phyloP scores from a whole-genome alignment of 1,140 invertebrate species.

The Chelonus insularis region DNA sequence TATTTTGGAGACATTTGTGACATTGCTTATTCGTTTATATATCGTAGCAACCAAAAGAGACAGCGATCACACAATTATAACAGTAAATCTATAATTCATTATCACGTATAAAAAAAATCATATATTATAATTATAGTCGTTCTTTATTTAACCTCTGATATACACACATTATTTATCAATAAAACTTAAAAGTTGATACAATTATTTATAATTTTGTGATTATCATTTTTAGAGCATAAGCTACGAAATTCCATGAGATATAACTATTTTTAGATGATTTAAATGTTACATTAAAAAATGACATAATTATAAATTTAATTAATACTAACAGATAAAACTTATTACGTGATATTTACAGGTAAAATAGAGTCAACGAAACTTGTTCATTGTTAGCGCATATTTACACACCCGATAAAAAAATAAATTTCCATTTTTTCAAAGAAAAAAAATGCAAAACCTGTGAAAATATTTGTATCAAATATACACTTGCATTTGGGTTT shows the following conservation, averaged over 20 bases:
- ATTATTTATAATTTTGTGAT: no score
- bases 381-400: conserved; percentile 1
- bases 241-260: no score
- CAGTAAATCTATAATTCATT: no score
- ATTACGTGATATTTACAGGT: neutral
- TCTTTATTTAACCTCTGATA: neutral
- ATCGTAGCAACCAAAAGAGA: no score
- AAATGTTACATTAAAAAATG: neutral
- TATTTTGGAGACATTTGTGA: no score
- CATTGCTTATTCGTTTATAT: no score
- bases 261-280: no score
- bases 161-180: neutral
- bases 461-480: conserved; percentile 1
- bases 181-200: no score
- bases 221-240: no score
- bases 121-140: neutral
- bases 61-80: no score
- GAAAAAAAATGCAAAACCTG: conserved; percentile 23
- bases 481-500: no score
- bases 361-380: conserved; percentile 2
- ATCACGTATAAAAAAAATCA: neutral
- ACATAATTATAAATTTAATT: neutral
- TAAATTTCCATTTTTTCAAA: conserved; percentile 3
- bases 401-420: conserved; percentile 29
- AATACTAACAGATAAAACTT: conserved; percentile 3